phyloP scores from a whole-genome alignment of 1,140 invertebrate species.

The Drosophila malerkotliana region DNA sequence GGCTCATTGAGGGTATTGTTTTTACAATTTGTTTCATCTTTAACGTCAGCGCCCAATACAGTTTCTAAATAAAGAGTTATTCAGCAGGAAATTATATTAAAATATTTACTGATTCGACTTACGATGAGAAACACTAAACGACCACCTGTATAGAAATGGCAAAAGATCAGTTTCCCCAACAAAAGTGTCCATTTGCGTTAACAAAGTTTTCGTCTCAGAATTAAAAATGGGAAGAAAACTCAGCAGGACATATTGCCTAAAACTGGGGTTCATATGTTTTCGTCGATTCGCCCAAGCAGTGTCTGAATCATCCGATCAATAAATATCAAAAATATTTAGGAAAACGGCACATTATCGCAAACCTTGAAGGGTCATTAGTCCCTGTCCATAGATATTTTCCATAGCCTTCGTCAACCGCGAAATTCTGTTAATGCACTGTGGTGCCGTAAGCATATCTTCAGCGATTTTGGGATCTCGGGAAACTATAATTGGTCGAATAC shows the following conservation, averaged over 20 bases:
- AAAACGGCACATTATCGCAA: too few species aligned
- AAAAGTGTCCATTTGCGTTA: slow-evolving; percentile 13
- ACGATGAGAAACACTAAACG: slow-evolving; percentile 46
- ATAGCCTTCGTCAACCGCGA: slow-evolving; percentile 11
- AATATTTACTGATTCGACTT: slow-evolving; percentile 3
- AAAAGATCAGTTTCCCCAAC: slow-evolving; percentile 30
- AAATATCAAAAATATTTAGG: background rate
- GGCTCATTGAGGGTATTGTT: background rate
- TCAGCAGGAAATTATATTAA: too few species aligned
- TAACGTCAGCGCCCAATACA: slow-evolving; percentile 41
- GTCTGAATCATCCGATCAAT: slow-evolving; percentile 16
- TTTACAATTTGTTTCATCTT: slow-evolving; percentile 8
- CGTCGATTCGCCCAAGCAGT: slow-evolving; percentile 51
- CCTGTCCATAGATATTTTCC: slow-evolving; percentile 32
- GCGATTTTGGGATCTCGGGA: slow-evolving; percentile 46
- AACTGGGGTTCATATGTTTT: slow-evolving; percentile 46
- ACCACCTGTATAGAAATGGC: slow-evolving; percentile 36
- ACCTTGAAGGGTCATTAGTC: slow-evolving; percentile 51
- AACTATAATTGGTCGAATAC: slow-evolving; percentile 44
- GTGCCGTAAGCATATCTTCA: slow-evolving; percentile 51
- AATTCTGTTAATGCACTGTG: slow-evolving; percentile 37
- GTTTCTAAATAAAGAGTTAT: too few species aligned
- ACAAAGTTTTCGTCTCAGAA: too few species aligned
- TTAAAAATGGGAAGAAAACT: slow-evolving; percentile 53
- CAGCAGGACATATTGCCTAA: slow-evolving; percentile 48